Evolutionary conservation across 1,140 invertebrate species (phyloP).

Genomic region (Samia ricini): DNA sequence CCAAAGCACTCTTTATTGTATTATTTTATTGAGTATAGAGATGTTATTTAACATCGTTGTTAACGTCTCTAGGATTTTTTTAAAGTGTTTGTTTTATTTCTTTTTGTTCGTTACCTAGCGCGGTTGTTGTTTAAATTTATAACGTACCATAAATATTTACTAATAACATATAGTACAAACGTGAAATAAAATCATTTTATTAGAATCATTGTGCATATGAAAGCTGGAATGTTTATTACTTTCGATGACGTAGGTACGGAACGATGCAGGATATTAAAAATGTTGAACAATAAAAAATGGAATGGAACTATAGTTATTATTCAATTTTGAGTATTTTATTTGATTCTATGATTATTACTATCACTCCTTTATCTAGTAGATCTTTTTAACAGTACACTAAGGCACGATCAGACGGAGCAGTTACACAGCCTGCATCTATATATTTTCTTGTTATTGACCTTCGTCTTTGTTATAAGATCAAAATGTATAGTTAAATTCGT

Average conservation of each 20-base stretch:
- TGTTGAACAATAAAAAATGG: neutral
- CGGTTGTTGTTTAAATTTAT: constrained; percentile 44
- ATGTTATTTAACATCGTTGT: constrained; percentile 73
- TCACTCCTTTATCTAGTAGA: too few species aligned
- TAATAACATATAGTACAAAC: constrained; percentile 22
- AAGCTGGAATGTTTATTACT: constrained; percentile 1
- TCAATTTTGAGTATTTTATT: too few species aligned
- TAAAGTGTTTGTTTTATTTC: constrained; percentile 34
- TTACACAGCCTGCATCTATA: too few species aligned
- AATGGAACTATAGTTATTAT: too few species aligned
- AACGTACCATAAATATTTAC: constrained; percentile 49
- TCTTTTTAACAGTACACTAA: too few species aligned
- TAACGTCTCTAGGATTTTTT: constrained; percentile 59
- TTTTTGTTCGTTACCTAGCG: constrained; percentile 30
- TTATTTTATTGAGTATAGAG: constrained; percentile 68
- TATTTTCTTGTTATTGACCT: neutral
- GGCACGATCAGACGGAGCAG: too few species aligned
- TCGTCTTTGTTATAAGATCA: neutral
- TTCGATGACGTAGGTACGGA: neutral
- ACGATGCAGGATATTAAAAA: neutral
- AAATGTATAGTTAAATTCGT: neutral
- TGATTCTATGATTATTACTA: too few species aligned
- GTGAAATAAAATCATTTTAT: constrained; percentile 25
- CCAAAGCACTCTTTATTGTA: constrained; percentile 53
- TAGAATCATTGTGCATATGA: constrained; percentile 2